A percentile compares a stretch with the other conserved stretches of the same genome.
phyloP scores from a whole-genome alignment of 2,113 vertebrate species.

The Apeltes quadracus region DNA sequence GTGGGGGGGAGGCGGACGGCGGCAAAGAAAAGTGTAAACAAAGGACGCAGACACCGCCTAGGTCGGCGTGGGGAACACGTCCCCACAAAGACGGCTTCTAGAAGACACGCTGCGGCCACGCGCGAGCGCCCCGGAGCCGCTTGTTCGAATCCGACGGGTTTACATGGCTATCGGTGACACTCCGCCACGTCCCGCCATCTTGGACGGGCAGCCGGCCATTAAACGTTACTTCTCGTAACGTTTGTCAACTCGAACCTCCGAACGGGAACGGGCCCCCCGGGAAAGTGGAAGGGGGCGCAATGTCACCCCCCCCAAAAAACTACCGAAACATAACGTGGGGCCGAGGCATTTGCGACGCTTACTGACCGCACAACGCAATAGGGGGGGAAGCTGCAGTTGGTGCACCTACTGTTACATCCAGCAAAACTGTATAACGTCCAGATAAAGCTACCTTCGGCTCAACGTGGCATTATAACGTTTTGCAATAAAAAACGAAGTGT shows the following conservation, averaged over 20 bases:
- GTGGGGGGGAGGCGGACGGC: background rate
- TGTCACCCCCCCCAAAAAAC: background rate
- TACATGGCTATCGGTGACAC: slow-evolving; percentile 62
- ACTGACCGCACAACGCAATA: background rate
- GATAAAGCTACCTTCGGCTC: background rate
- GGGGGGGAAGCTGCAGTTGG: background rate
- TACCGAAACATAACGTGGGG: background rate
- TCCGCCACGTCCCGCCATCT: slow-evolving; percentile 94
- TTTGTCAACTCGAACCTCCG: slow-evolving; percentile 46
- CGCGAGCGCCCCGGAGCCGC: background rate
- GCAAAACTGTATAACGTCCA: background rate
- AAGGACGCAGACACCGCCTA: slow-evolving; percentile 48
- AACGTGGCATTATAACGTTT: background rate
- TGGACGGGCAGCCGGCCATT: slow-evolving; percentile 89
- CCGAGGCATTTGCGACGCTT: background rate
- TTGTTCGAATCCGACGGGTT: slow-evolving; percentile 27
- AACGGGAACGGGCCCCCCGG: background rate
- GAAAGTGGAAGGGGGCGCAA: background rate
- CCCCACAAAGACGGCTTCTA: background rate
- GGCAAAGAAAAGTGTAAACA: slow-evolving; percentile 63
- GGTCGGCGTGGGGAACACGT: background rate
- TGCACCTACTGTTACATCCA: slow-evolving; percentile 46
- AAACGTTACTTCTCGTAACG: slow-evolving; percentile 68
- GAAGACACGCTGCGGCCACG: background rate
- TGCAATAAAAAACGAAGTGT: slow-evolving; percentile 3